Conservation (phyloP, 2,113 vertebrate species). For the Scomber colias region DNA sequence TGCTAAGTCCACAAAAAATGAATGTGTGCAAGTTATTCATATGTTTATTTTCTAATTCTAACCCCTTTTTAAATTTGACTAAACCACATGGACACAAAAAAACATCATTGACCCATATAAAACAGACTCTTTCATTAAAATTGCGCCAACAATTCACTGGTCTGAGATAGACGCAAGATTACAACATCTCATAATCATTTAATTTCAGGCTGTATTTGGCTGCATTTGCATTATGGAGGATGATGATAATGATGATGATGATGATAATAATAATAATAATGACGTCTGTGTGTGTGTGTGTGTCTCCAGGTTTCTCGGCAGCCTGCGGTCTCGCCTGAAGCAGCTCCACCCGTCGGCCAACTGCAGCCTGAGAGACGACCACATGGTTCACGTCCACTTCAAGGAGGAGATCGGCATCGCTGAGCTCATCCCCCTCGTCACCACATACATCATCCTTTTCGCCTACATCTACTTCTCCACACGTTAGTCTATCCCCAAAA, state of each 20-base stretch:
- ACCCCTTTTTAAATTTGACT: too few relatives aligned
- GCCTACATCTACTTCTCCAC: conserved; percentile 99
- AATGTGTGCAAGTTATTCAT: too few relatives aligned
- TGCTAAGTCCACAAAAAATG: too few relatives aligned
- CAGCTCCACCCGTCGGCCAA: conserved; percentile 94
- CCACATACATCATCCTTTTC: conserved; percentile 98
- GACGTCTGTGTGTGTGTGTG: not conserved
- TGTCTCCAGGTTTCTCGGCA: conserved; percentile 89
- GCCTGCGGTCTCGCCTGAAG: conserved; percentile 92
- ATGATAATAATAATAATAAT: not conserved
- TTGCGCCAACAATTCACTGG: not conserved
- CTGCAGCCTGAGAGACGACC: conserved; percentile 93
- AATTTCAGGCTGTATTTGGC: too few relatives aligned
- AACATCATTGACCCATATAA: too few relatives aligned
- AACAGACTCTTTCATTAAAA: too few relatives aligned
- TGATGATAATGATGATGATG: not conserved
- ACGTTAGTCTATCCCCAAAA: conserved; percentile 82
- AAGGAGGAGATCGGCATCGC: conserved; percentile 98
- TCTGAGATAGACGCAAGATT: not conserved
- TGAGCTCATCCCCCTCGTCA: conserved; percentile 96
- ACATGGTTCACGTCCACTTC: conserved; percentile 95
- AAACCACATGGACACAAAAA: too few relatives aligned
- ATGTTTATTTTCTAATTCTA: too few relatives aligned
- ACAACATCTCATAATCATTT: too few relatives aligned
- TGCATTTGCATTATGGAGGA: not conserved